Evolutionary conservation across 1,140 invertebrate species (phyloP).

Genomic region (Halesus radiatus): DNA sequence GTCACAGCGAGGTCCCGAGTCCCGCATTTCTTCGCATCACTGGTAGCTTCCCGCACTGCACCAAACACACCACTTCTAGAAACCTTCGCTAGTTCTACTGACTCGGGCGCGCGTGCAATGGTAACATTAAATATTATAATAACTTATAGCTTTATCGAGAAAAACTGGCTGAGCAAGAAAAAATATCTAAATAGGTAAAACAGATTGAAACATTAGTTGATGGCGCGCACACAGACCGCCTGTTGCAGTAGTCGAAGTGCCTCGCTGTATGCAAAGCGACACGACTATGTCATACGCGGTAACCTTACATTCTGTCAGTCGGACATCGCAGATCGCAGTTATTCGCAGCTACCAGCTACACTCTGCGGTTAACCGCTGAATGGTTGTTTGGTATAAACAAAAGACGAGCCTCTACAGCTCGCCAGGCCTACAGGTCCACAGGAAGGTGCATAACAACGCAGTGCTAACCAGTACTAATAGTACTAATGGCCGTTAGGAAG

Average conservation of each 20-base stretch:
- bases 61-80: background rate
- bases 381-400: background rate
- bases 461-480: background rate
- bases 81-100: too few relatives aligned
- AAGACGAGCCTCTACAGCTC: background rate
- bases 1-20: conserved; percentile 66
- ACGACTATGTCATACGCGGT: background rate
- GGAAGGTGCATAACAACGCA: background rate
- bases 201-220: too few relatives aligned
- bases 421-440: too few relatives aligned
- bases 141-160: too few relatives aligned
- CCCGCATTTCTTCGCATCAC: conserved; percentile 62
- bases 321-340: background rate
- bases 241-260: background rate
- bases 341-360: background rate
- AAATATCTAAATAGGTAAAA: too few relatives aligned
- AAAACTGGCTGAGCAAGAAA: too few relatives aligned
- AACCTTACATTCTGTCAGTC: background rate
- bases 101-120: background rate
- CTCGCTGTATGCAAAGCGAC: too few relatives aligned
- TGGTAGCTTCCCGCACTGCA: background rate
- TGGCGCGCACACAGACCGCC: background rate
- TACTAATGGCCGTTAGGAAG: background rate
- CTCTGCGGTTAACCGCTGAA: background rate
- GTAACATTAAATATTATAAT: background rate